These are phyloP conservation scores for Melitaea cinxia DNA, from an alignment of 1,140 invertebrate species.

Conservation along the genomic window DNA sequence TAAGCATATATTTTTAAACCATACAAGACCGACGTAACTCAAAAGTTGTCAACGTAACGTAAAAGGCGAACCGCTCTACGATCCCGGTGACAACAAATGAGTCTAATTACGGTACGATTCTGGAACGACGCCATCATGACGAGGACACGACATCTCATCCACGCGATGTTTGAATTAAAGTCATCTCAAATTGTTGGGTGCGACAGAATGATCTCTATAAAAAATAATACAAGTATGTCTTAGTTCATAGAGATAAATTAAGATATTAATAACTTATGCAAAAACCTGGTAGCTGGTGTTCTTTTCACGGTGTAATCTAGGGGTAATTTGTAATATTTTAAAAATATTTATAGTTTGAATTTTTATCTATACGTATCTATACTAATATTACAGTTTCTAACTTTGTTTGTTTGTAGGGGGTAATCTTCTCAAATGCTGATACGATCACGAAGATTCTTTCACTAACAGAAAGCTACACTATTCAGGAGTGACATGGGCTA, in stretches of 20 bases:
- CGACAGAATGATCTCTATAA: conserved; percentile 23
- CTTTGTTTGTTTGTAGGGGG: no score
- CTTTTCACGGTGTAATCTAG: no score
- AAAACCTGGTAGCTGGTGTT: no score
- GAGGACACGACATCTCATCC: conserved; percentile 43
- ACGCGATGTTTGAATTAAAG: conserved; percentile 54
- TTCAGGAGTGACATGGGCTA: no score
- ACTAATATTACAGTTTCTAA: no score
- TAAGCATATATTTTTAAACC: no score
- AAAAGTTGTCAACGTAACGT: conserved; percentile 17
- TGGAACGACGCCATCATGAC: conserved; percentile 36
- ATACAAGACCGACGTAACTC: background rate
- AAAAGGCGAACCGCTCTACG: conserved; percentile 25
- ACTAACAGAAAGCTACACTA: no score
- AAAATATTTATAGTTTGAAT: no score
- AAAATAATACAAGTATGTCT: background rate
- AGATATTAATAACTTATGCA: background rate
- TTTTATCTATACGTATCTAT: no score
- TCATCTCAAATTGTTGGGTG: conserved; percentile 34
- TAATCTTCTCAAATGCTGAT: no score
- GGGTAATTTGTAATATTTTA: no score
- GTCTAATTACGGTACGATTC: conserved; percentile 41
- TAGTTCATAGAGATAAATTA: background rate
- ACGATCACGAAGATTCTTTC: no score
- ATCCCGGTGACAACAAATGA: conserved; percentile 45